Base-by-base conservation (phyloP, 1,140 invertebrate species). In the Ips typographus region DNA sequence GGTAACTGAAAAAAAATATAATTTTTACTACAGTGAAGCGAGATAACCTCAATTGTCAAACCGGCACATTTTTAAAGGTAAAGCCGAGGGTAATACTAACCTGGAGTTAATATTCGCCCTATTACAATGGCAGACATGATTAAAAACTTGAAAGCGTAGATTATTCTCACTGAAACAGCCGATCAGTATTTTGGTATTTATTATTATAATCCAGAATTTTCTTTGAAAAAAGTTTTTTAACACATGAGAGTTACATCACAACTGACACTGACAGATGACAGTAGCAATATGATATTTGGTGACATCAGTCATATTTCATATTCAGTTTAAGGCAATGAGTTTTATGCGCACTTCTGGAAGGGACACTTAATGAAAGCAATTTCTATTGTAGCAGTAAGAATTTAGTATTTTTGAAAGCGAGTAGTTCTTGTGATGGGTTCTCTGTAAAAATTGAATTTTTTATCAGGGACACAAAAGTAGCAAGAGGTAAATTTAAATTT, bases 121-220 rank as follows among this genome's bases (percentile, higher is more conserved):
- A 74, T 68, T 39, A 74, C 63, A 22, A 74, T 70, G 40, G 72
- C 71, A 52, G 72, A 36, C 72, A 74, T 74, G 47, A 44, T 65
- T 40, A 3, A 40, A 6, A 39, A n/a, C 38, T 58, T 42, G 42
- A 52, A n/a, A 7, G 40, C 53, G 2, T 37, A 37, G 49, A 36
- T 52, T 59, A 22, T 49, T 22, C 6, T 36, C 44, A 47, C 4
- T 58, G 44, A 40, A 59, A 49, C 3, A 40, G 6, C 51, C 7
- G 3, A 40, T 44, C 51, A 40, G 22, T 22, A 22, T 56, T 2
- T 43, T 59, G 40, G 3, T 55, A 60, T 57, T 47, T 55, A 44
- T 65, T 38, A n/a, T 43, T 39, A 41, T 39, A 22, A 22, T 22
- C 22, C 22, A 22, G 22, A 22, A 22, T 22, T 22, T 22, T 22